Evolutionary conservation across 2,113 vertebrate species (phyloP), one percentile per base, ranked within the genome.

Genomic region (Alligator sinensis): DNA sequence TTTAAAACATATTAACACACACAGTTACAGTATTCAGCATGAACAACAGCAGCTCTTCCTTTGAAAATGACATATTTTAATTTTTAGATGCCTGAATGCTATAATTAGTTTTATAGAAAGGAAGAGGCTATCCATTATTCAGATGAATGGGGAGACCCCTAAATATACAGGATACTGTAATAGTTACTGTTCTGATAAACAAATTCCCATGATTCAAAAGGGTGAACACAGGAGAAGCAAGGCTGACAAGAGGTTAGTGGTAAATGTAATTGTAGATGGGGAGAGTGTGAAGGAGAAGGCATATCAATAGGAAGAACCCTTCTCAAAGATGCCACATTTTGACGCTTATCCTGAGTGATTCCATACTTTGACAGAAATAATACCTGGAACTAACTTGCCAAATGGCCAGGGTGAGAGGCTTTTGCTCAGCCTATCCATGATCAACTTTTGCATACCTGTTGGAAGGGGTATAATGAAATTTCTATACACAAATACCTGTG

Each of bases 401-500:
- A 66, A 59, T 1, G 88, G 54, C 79, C 66, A 55, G 6, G 72
- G 22, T 0, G 0, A 47, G 61, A 88, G 89, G 74, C 3, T 88
- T 61, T 64, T 86, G 72, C 59, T 76, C 86, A 81, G 79, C 55
- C 79, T 81, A 77, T 27, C 2, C 76, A 47, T 47, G 47, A 47
- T 47, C 47, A 47, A 79, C 60, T 90, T 84, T 54, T 59, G 74
- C 2, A 0, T 4, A 77, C 19, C 34, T 47, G 11, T 2, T 70
- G 64, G 85, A 60, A 80, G 24, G 27, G 61, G 82, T 54, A 62
- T 6, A 47, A 47, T 47, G 47, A 47, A 9, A 47, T 47, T 47
- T 7, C 47, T 47, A 63, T 0, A 0, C 66, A 77, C 4, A 3
- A 0, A 0, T 3, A 7, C 60, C 78, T 57, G 25, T 3, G 1